phyloP scores from a whole-genome alignment of 2,888 invertebrate species.

The Anoncus sp. region DNA sequence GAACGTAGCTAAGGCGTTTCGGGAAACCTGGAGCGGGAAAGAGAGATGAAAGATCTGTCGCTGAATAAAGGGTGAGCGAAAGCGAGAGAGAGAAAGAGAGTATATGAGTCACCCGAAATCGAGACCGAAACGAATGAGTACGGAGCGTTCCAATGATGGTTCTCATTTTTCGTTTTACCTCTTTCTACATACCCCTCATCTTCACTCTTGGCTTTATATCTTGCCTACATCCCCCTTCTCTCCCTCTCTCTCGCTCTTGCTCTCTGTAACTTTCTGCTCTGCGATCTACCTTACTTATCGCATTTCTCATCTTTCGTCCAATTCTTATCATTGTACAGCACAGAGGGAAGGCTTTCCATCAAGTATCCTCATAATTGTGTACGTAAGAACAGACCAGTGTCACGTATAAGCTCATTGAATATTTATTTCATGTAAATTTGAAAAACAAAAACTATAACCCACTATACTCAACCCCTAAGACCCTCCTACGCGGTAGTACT shows the following conservation, averaged over 20 bases:
- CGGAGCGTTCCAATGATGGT: slow-evolving; percentile 41
- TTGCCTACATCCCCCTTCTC: neutral
- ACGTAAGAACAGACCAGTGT: neutral
- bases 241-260: neutral
- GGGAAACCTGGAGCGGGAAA: slow-evolving; percentile 1
- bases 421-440: neutral
- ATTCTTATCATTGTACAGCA: neutral
- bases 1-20: slow-evolving; percentile 28
- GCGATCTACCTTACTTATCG: neutral
- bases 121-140: slow-evolving; percentile 41
- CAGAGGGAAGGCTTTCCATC: slow-evolving; percentile 1
- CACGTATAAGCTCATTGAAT: slow-evolving; percentile 3
- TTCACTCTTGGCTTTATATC: neutral
- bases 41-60: slow-evolving; percentile 23
- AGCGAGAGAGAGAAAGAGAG: slow-evolving; percentile 5
- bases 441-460: neutral
- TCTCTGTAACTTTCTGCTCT: neutral
- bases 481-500: neutral
- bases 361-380: neutral
- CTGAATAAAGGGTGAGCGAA: too few species aligned
- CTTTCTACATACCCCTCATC: neutral
- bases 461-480: neutral
- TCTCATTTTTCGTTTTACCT: slow-evolving; percentile 44
- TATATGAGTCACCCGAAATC: slow-evolving; percentile 15
- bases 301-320: neutral